phyloP scores from a whole-genome alignment of 2,797 vertebrate genomes.

The Arremon aurantiirostris region DNA sequence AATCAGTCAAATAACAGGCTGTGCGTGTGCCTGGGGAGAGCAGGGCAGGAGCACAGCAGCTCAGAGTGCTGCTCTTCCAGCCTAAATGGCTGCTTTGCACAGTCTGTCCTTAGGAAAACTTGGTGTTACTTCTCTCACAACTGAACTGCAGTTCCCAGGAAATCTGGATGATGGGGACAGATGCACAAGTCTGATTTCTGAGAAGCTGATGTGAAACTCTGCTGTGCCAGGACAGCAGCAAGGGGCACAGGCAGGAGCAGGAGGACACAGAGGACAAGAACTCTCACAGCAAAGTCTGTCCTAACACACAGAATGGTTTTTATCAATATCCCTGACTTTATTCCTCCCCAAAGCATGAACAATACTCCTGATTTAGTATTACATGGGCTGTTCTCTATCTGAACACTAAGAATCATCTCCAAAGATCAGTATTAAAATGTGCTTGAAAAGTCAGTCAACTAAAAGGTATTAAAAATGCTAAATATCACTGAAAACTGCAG shows the following conservation, averaged over 20 bases:
- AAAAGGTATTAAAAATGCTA: not conserved
- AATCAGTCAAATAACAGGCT: conserved; percentile 16
- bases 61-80: not conserved
- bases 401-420: not conserved
- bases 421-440: not conserved
- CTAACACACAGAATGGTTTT: not conserved
- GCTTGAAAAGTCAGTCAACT: not conserved
- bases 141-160: not conserved
- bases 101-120: not conserved
- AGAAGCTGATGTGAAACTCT: not conserved
- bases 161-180: not conserved
- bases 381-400: not conserved
- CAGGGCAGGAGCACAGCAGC: not conserved
- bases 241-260: not conserved
- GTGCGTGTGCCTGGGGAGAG: not conserved
- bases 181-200: not conserved
- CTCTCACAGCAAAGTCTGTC: not conserved
- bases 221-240: not conserved
- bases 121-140: not conserved
- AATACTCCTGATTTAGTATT: not conserved
- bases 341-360: not conserved
- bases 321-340: not conserved
- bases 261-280: not conserved
- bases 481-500: not conserved
- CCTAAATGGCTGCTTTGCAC: not conserved